phyloP scores from a whole-genome alignment of 2,888 invertebrate species.

The Apodemia zela region DNA sequence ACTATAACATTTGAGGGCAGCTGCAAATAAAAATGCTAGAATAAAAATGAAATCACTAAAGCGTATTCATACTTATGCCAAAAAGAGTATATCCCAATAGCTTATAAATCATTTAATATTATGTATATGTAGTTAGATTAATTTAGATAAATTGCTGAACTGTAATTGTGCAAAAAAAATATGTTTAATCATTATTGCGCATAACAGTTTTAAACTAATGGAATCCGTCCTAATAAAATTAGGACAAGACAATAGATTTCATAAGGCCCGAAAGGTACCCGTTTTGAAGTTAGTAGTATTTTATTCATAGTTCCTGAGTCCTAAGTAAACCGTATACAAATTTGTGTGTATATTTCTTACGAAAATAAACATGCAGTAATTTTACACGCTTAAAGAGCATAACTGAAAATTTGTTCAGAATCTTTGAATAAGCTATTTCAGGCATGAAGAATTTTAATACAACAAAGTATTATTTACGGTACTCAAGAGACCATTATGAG shows the following conservation, averaged over 20 bases:
- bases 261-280: neutral
- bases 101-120: too few relatives aligned
- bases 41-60: too few relatives aligned
- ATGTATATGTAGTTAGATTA: too few relatives aligned
- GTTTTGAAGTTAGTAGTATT: neutral
- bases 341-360: neutral
- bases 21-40: too few relatives aligned
- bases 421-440: slow-evolving; percentile 4
- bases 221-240: neutral
- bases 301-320: neutral
- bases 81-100: too few relatives aligned
- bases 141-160: too few relatives aligned
- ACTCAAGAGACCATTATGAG: neutral
- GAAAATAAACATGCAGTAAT: neutral
- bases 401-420: neutral
- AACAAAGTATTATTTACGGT: neutral
- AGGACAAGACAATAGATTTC: neutral
- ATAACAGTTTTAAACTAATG: too few relatives aligned
- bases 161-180: too few relatives aligned
- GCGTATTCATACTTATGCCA: too few relatives aligned
- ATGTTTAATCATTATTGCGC: too few relatives aligned
- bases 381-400: slow-evolving; percentile 1
- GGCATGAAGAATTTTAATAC: neutral
- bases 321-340: neutral
- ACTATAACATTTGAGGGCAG: too few relatives aligned